Evolutionary conservation across 2,113 vertebrate genomes (phyloP).

Genomic region (Prochilodus magdalenae): DNA sequence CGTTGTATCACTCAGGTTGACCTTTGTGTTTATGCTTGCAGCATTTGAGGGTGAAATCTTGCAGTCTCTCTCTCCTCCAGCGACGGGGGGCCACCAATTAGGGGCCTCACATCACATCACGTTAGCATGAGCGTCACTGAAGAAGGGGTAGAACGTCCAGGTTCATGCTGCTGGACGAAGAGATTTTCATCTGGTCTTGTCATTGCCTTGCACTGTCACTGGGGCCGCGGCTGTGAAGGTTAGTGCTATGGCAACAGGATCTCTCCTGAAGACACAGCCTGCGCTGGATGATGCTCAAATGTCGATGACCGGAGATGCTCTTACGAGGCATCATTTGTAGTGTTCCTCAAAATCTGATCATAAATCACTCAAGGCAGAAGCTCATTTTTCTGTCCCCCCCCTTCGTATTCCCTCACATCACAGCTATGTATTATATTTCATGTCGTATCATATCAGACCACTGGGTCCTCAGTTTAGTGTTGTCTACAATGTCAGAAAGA

Average conservation of each 20-base stretch:
- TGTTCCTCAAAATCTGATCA: neutral
- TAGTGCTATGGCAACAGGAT: conserved; percentile 5
- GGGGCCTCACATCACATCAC: conserved; percentile 34
- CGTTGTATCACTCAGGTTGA: neutral
- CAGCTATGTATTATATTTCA: neutral
- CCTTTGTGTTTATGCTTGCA: neutral
- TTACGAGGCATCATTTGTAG: neutral
- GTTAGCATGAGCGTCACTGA: neutral
- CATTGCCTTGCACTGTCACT: neutral
- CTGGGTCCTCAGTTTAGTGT: neutral
- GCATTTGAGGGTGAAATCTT: conserved; percentile 27
- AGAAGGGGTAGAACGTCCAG: neutral
- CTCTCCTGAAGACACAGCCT: neutral
- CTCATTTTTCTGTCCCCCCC: too few relatives aligned
- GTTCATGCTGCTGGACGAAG: neutral
- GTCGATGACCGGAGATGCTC: neutral
- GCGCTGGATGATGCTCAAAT: neutral
- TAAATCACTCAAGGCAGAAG: conserved; percentile 1
- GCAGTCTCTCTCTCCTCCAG: conserved; percentile 55
- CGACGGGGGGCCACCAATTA: conserved; percentile 67
- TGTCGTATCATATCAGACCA: neutral
- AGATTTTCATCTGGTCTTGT: neutral
- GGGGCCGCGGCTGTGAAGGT: neutral
- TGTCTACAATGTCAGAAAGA: neutral
- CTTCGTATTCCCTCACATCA: neutral